phyloP scores from a whole-genome alignment of 2,797 vertebrate species.

The Tachyglossus aculeatus region DNA sequence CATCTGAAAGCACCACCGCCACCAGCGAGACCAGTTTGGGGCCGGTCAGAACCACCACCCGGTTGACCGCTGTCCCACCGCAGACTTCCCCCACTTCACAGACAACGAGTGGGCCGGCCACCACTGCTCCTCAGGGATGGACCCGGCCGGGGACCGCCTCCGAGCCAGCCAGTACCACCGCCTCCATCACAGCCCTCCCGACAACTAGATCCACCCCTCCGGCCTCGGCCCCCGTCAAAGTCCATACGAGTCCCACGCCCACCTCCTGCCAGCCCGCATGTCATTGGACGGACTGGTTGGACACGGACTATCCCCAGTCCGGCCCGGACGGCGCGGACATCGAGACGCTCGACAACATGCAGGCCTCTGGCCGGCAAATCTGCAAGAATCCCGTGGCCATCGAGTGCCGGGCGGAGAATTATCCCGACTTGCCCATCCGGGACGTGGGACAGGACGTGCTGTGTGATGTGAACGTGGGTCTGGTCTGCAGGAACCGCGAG shows the following conservation, averaged over 20 bases:
- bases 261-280: neutral
- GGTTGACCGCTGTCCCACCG: accelerated
- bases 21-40: too few relatives aligned
- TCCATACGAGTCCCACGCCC: accelerated
- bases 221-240: neutral
- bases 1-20: accelerated
- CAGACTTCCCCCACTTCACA: accelerated
- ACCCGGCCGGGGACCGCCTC: accelerated
- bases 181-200: neutral
- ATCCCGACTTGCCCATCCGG: accelerated
- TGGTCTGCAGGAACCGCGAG: constrained; percentile 25
- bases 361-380: neutral
- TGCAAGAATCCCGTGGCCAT: constrained; percentile 32
- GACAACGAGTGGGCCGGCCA: neutral
- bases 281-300: constrained; percentile 38
- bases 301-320: neutral
- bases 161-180: accelerated
- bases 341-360: constrained; percentile 10
- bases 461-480: constrained; percentile 19
- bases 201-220: neutral
- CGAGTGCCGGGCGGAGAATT: constrained; percentile 34
- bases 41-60: too few relatives aligned
- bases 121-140: neutral
- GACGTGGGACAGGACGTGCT: constrained; percentile 3
- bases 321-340: neutral